Evolutionary conservation across 2,797 vertebrate species (phyloP).

Genomic region (Epinephelus malabaricus): DNA sequence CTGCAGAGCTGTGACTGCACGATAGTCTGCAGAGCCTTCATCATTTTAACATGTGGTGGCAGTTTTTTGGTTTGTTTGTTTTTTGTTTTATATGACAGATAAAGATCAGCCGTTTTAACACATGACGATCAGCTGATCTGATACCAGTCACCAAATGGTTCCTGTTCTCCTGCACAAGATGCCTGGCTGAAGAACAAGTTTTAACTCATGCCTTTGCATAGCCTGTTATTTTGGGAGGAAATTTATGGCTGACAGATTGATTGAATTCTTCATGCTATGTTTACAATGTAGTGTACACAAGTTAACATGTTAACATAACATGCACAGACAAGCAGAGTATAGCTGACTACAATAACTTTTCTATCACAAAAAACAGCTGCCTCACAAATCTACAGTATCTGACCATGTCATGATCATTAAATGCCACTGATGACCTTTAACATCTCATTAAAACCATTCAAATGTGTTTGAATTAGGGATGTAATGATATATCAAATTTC

Average conservation of each 20-base stretch:
- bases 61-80: too few relatives aligned
- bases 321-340: neutral
- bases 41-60: neutral
- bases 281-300: neutral
- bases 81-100: neutral
- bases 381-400: too few relatives aligned
- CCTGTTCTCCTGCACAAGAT: neutral
- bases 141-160: neutral
- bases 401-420: neutral
- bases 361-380: neutral
- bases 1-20: neutral
- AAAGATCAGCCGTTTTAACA: neutral
- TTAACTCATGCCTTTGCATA: neutral
- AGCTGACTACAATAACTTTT: neutral
- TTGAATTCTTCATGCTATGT: neutral
- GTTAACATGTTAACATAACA: neutral
- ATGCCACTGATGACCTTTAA: neutral
- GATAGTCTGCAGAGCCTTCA: neutral
- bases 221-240: neutral
- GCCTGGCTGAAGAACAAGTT: neutral
- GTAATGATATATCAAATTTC: too few relatives aligned
- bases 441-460: too few relatives aligned
- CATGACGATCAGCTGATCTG: conserved; percentile 10
- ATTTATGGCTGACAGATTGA: neutral
- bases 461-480: neutral